These are phyloP conservation scores for Microtus ochrogaster DNA, from an alignment of 2,113 vertebrate species.

Conservation along the genomic window DNA sequence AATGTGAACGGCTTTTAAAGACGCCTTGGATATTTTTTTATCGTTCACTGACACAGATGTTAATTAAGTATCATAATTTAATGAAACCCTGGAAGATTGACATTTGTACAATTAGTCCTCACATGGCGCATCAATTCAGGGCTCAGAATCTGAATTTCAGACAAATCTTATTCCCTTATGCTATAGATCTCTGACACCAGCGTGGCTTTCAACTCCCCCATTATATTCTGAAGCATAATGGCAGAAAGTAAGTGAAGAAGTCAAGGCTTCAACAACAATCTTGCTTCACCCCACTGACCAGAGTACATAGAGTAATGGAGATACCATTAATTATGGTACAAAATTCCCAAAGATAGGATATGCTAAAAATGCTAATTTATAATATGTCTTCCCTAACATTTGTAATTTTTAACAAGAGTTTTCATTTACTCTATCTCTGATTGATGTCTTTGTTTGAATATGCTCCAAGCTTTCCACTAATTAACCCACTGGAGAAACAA, in stretches of 20 bases:
- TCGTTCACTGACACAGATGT: constrained; percentile 71
- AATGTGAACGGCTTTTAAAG: constrained; percentile 69
- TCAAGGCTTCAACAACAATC: constrained; percentile 19
- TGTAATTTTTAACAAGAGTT: neutral
- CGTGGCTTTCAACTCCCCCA: neutral
- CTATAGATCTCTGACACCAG: constrained; percentile 31
- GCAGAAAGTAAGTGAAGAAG: neutral
- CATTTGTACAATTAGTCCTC: constrained; percentile 76
- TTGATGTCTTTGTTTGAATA: constrained; percentile 20
- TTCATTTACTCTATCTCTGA: constrained; percentile 1
- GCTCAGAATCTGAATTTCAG: constrained; percentile 72
- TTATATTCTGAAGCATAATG: neutral
- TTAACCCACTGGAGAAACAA: neutral
- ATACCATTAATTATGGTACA: neutral
- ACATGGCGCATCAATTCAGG: constrained; percentile 24
- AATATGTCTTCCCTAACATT: neutral
- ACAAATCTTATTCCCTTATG: constrained; percentile 2
- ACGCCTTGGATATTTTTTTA: constrained; percentile 71
- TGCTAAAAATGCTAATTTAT: neutral
- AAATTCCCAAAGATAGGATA: neutral
- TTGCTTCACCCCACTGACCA: neutral
- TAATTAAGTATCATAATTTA: constrained; percentile 79
- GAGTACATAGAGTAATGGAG: neutral
- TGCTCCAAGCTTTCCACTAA: neutral
- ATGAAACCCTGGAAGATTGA: constrained; percentile 71